phyloP scores from a whole-genome alignment of 1,140 invertebrate genomes.

The Spodoptera litura region DNA sequence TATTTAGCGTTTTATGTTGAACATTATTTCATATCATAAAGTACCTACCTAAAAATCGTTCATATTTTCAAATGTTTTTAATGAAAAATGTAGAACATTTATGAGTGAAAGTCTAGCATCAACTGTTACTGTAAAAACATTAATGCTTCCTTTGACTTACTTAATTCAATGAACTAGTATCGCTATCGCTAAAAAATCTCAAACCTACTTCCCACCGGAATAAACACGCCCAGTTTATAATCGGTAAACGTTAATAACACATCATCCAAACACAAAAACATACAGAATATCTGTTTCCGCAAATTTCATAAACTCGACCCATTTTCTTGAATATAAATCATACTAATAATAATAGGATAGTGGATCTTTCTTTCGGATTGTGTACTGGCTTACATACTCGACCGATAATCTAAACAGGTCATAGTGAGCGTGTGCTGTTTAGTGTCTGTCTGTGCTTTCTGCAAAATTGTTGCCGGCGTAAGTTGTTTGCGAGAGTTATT shows the following conservation, averaged over 20 bases:
- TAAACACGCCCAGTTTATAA: background rate
- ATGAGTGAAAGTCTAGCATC: no score
- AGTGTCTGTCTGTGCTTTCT: constrained; percentile 68
- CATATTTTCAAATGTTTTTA: no score
- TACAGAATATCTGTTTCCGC: constrained; percentile 25
- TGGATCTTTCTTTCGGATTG: background rate
- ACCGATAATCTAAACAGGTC: constrained; percentile 42
- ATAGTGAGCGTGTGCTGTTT: constrained; percentile 59
- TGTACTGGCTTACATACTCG: constrained; percentile 29
- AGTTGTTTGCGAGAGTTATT: constrained; percentile 57
- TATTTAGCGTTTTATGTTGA: no score
- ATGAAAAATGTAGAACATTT: no score
- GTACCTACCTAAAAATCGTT: no score
- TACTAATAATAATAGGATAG: constrained; percentile 32
- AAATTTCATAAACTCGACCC: constrained; percentile 35
- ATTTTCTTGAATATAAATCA: constrained; percentile 36
- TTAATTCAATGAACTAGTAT: background rate
- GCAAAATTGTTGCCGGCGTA: constrained; percentile 71
- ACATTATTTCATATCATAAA: no score
- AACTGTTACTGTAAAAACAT: no score
- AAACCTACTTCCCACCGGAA: constrained; percentile 17
- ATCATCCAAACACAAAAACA: constrained; percentile 24
- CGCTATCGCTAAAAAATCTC: background rate
- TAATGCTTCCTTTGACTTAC: background rate
- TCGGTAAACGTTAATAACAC: background rate